phyloP scores from a whole-genome alignment of 2,797 vertebrate species.

The Coranthus polyacanthus region DNA sequence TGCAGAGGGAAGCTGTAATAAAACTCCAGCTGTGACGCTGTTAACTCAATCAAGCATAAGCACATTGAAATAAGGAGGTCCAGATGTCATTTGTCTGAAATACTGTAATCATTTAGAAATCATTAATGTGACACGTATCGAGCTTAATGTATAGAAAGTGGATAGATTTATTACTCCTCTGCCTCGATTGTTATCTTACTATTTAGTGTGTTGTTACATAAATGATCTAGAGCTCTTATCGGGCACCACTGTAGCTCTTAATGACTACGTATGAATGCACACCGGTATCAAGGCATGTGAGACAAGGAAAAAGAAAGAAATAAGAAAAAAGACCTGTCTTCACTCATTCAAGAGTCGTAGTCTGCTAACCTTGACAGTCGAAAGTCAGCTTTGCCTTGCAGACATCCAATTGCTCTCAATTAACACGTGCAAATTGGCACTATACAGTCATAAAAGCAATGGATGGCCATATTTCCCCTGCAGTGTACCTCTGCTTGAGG shows the following conservation, averaged over 20 bases:
- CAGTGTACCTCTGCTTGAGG: constrained; percentile 49
- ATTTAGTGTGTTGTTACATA: constrained; percentile 22
- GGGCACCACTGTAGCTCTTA: constrained; percentile 19
- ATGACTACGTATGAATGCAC: constrained; percentile 2
- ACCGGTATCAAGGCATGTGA: too few relatives aligned
- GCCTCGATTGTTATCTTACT: constrained; percentile 24
- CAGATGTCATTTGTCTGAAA: constrained; percentile 38
- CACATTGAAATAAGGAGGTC: constrained; percentile 34
- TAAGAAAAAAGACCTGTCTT: constrained; percentile 26
- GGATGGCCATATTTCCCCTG: constrained; percentile 41
- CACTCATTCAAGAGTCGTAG: neutral
- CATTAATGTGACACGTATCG: constrained; percentile 43
- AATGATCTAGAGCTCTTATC: constrained; percentile 12
- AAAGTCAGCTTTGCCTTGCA: constrained; percentile 45
- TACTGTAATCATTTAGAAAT: constrained; percentile 43
- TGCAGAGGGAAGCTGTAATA: constrained; percentile 37
- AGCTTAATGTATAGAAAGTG: constrained; percentile 22
- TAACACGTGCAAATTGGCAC: constrained; percentile 47
- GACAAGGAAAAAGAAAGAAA: neutral
- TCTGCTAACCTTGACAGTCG: constrained; percentile 34
- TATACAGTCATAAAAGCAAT: constrained; percentile 50
- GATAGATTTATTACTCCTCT: constrained; percentile 33
- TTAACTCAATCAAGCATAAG: constrained; percentile 48
- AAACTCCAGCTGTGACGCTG: constrained; percentile 40
- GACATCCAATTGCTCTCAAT: constrained; percentile 50